Base-by-base conservation (phyloP, 1,140 invertebrate genomes). In the Caenorhabditis briggsae region DNA sequence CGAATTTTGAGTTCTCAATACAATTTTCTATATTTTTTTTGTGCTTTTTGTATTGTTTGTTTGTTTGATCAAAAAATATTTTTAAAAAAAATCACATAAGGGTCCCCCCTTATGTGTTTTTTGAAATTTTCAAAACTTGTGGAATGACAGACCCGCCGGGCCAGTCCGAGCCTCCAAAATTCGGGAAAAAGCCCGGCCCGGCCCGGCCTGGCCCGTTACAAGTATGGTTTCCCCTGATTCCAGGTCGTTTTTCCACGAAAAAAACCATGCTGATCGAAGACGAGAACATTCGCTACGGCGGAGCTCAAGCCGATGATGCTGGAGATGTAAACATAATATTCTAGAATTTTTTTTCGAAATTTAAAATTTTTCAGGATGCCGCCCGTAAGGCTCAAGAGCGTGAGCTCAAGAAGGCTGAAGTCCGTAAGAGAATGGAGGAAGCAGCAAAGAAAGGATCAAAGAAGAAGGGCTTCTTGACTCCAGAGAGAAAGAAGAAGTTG, bases 401-500 rank as follows among this genome's bases (percentile, higher is more conserved):
- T 82, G 90, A 91, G 85, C 88, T 86, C 86, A 92, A 92, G 86
- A 92, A 92, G 86, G 91, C 91, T 59, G 91, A 92, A 86, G 91
- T 92, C 50, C 90, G 91, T 55, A 92, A 92, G 84, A 89, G 91
- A 59, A 86, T 92, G 20, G 91, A 92, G 82, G 91, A 92, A 70
- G 91, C 91, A 23, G 91, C 92, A 12, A 88, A 86, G 58, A 90
- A 90, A 74, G 91, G 91, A 83, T 93, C 93, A 58, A 87, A 89
- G 82, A 92, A 92, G 90, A 92, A 92, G 88, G 91, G 91, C 86
- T 92, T 92, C 89, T 59, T 92, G 50, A 92, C 91, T 14, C 91
- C 91, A 23, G 91, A 92, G 83, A 89, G 91, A 56, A 92, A 92
- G 90, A 92, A 92, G 92, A 92, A 92, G 89, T 91, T 92, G 48